A percentile compares a stretch with the other conserved stretches of the same genome.
Evolutionary conservation across 2,888 invertebrate genomes (phyloP).

Genomic region (Bursaphelenchus okinawaensis): DNA sequence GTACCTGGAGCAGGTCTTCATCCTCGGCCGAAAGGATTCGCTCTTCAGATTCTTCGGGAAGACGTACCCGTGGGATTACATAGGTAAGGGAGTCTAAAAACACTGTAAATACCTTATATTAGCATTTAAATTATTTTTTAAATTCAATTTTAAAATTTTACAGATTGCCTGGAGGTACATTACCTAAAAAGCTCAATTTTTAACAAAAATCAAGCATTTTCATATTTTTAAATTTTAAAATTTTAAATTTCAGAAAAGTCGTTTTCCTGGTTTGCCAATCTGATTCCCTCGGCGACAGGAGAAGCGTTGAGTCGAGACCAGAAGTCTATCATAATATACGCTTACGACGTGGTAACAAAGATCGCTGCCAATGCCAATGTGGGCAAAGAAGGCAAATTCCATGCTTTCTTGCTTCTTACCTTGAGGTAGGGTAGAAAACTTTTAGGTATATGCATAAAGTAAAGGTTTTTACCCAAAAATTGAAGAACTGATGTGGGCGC

Average conservation of each 20-base stretch:
- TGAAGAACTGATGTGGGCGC: slow-evolving; percentile 1
- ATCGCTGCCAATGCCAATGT: slow-evolving; percentile 78
- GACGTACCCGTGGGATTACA: slow-evolving; percentile 95
- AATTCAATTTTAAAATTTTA: too few relatives aligned
- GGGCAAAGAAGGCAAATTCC: slow-evolving; percentile 96
- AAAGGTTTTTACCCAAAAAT: slow-evolving; percentile 8
- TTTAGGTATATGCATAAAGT: slow-evolving; percentile 15
- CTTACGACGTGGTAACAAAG: slow-evolving; percentile 81
- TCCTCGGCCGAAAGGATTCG: slow-evolving; percentile 77
- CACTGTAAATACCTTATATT: neutral
- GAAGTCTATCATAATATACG: slow-evolving; percentile 76
- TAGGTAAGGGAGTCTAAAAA: slow-evolving; percentile 66
- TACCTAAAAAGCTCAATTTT: neutral
- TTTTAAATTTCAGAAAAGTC: slow-evolving; percentile 38
- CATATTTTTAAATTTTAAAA: slow-evolving; percentile 1
- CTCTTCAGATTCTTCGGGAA: slow-evolving; percentile 89
- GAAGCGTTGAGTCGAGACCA: slow-evolving; percentile 54
- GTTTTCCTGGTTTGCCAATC: slow-evolving; percentile 46
- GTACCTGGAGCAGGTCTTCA: slow-evolving; percentile 86
- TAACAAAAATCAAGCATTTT: neutral
- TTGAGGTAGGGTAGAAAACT: too few relatives aligned
- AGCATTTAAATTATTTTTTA: neutral
- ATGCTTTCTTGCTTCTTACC: slow-evolving; percentile 87
- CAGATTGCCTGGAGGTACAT: neutral
- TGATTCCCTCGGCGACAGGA: slow-evolving; percentile 50